Conservation (phyloP, 2,113 vertebrate species). For the Myanophis thanlyinensis region DNA sequence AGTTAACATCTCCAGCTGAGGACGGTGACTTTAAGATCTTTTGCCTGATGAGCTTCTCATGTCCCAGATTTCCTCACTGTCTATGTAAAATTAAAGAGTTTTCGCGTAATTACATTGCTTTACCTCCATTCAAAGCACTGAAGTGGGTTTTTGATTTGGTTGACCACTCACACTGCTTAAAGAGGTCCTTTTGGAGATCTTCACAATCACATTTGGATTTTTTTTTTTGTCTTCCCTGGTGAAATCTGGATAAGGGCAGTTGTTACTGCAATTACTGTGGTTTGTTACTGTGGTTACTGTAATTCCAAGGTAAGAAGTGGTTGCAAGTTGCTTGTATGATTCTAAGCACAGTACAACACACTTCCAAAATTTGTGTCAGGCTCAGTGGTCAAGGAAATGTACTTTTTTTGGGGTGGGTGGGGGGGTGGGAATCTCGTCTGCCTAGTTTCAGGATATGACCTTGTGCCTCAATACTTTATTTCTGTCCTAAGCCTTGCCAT, state of each 20-base stretch:
- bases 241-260: not conserved
- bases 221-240: not conserved
- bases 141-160: not conserved
- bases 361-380: not conserved
- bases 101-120: not conserved
- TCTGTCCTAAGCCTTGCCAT: not conserved
- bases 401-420: too few relatives aligned
- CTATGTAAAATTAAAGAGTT: not conserved
- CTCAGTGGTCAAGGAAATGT: not conserved
- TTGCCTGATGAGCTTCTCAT: not conserved
- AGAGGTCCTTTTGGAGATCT: not conserved
- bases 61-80: not conserved
- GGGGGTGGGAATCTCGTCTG: not conserved
- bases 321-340: not conserved
- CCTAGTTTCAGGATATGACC: not conserved
- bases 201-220: not conserved
- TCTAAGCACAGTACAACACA: not conserved
- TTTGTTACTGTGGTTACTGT: not conserved
- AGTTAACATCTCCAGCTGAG: not conserved
- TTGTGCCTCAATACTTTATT: not conserved
- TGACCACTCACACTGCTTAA: not conserved
- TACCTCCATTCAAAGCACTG: not conserved
- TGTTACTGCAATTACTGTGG: not conserved
- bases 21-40: not conserved
- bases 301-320: not conserved